Evolutionary conservation across 2,113 vertebrate genomes (phyloP), one percentile per base, ranked within the genome.

Genomic region (Bufo gargarizans): DNA sequence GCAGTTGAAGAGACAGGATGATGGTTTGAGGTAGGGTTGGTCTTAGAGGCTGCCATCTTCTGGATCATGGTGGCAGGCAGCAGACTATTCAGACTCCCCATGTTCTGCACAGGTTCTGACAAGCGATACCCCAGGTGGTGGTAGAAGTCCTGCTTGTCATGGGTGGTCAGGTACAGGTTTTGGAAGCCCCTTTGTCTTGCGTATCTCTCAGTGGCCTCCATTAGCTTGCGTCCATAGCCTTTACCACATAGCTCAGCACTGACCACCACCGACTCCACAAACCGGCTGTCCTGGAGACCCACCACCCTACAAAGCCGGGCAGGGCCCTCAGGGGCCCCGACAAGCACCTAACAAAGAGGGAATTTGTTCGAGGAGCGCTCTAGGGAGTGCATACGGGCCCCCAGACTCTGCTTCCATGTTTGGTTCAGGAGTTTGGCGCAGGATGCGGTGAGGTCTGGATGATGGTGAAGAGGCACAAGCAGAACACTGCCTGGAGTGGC

Each of bases 191-290:
- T 91, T 33, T 85, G 89, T 22, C 50, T 93, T 6, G 97, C 95
- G 59, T 97, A 99, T 12, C 1, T 89, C 92, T 99, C 98, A 0
- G 96, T 92, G 88, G 95, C 95, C 87, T 97, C 96, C 98, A 99
- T 99, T 90, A 99, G 92, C 50, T 71, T 91, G 47, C 97, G 94
- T 0, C 98, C 98, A 0, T 96, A 97, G 89, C 98, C 98, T 87
- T 91, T 94, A 47, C 98, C 98, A 76, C 98, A 94, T 84, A 97
- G 92, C 0, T 91, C 93, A 85, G 88, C 91, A 33, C 95, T 93
- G 86, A 99, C 96, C 45, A 99, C 97, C 65, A 99, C 97, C 0
- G 98, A 97, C 93, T 99, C 97, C 43, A 99, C 93, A 0, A 99
- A 97, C 45, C 99, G 96, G 92, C 96, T 95, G 4, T 55, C 49